These are phyloP conservation scores for Thera britannica DNA, from an alignment of 2,888 invertebrate genomes.

Conservation along the genomic window DNA sequence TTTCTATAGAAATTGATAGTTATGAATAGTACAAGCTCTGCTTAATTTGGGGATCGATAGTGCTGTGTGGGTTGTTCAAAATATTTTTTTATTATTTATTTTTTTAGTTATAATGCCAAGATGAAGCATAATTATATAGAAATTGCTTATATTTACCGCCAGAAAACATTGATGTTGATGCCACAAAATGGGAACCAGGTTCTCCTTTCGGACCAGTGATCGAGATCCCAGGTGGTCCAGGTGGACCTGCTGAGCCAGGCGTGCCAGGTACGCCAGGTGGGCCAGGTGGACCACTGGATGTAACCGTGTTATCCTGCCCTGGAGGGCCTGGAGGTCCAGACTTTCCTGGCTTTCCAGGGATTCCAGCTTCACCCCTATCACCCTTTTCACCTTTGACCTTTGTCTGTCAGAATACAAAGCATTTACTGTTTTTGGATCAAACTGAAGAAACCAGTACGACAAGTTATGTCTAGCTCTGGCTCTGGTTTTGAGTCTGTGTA, in stretches of 20 bases:
- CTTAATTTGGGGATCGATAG: no score
- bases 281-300: slow-evolving; percentile 51
- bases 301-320: slow-evolving; percentile 38
- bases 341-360: slow-evolving; percentile 52
- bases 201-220: slow-evolving; percentile 68
- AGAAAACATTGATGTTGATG: slow-evolving; percentile 9
- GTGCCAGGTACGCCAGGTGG: slow-evolving; percentile 50
- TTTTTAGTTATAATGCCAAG: no score
- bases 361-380: slow-evolving; percentile 58
- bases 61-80: no score
- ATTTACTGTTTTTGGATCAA: background rate
- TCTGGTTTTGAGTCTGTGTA: no score
- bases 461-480: no score
- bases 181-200: slow-evolving; percentile 42
- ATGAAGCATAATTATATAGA: no score
- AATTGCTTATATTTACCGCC: slow-evolving; percentile 5
- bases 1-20: no score
- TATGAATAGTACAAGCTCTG: no score
- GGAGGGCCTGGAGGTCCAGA: slow-evolving; percentile 53
- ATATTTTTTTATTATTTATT: no score
- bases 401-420: slow-evolving; percentile 42
- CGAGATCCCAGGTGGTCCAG: slow-evolving; percentile 62
- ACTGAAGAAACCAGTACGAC: no score
- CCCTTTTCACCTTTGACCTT: slow-evolving; percentile 66
- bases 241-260: slow-evolving; percentile 50